Base-by-base conservation (phyloP, 30 jellyfish, hydroid and myxozoan genomes). In the Cassiopea xamachana region DNA sequence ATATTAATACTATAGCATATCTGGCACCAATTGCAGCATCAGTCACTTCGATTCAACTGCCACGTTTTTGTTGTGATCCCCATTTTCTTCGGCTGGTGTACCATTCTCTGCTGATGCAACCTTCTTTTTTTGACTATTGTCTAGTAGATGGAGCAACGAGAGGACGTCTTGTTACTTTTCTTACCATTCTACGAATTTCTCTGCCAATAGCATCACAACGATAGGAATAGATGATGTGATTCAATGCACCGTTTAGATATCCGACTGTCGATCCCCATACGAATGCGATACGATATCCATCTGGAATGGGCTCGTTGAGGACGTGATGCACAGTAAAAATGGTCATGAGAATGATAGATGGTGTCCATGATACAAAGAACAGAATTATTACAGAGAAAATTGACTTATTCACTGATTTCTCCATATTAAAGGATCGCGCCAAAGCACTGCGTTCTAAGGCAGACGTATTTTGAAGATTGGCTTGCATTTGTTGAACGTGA, bases 221-320 rank as follows among this genome's bases (percentile, higher is more conserved):
- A 48, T 50, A 77, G 7, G 93, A 73, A 81, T 90, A 90, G 55
- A 90, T 46, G 10, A 90, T 48, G 8, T 93, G 97, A 44, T 90
- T 90, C 60, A 90, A n/a, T 13, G 97, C 97, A 1, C 97, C 97
- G 79, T 90, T 90, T 2, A 90, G n/a, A 51, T 73, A 90, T 2
- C 88, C 60, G 19, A 90, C 47, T 1, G 58, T 1, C 15, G 95
- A 88, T 45, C 75, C 62, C 97, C 97, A 82, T 10, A 51, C 69
- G 60, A 90, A 90, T 2, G 89, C 97, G 27, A 17, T n/a, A 68
- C 86, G 89, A 44, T 81, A 74, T 44, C 44, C 69, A 43, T 92
- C 80, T 15, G 59, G 27, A 1, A 90, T 10, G 2, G 75, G 85
- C 77, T 60, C 48, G 5, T 44, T 50, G 49, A 7, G 39, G 1